Evolutionary conservation across 2,797 vertebrate species (phyloP).

Genomic region (Chaetophractus vellerosus): DNA sequence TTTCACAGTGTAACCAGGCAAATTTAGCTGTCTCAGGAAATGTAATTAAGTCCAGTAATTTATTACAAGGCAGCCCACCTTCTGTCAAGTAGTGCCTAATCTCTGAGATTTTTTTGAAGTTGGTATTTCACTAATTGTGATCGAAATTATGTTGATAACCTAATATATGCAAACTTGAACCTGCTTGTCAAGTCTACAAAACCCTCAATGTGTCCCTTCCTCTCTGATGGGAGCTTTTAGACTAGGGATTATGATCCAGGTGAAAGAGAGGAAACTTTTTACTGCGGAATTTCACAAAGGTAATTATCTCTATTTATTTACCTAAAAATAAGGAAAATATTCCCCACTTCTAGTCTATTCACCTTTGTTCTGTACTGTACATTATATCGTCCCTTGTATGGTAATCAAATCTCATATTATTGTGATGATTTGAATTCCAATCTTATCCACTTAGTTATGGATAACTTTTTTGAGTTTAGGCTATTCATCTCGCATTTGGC

Average conservation of each 20-base stretch:
- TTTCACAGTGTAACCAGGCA: neutral
- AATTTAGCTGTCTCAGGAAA: neutral
- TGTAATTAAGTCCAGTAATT: neutral
- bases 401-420: neutral
- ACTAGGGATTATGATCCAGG: neutral
- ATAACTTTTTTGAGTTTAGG: neutral
- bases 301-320: neutral
- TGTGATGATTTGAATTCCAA: neutral
- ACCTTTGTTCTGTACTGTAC: neutral
- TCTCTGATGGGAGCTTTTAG: neutral
- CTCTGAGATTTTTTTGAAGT: neutral
- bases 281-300: neutral
- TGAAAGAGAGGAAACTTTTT: neutral
- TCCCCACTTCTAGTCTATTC: neutral
- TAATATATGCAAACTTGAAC: neutral
- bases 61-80: neutral
- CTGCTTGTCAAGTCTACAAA: neutral
- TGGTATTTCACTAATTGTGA: neutral
- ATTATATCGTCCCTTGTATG: neutral
- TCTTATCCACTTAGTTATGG: neutral
- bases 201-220: neutral
- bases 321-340: neutral
- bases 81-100: neutral
- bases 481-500: constrained; percentile 40
- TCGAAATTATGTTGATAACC: neutral